Conservation (phyloP, 1,140 invertebrate genomes). For the Coptotermes formosanus region DNA sequence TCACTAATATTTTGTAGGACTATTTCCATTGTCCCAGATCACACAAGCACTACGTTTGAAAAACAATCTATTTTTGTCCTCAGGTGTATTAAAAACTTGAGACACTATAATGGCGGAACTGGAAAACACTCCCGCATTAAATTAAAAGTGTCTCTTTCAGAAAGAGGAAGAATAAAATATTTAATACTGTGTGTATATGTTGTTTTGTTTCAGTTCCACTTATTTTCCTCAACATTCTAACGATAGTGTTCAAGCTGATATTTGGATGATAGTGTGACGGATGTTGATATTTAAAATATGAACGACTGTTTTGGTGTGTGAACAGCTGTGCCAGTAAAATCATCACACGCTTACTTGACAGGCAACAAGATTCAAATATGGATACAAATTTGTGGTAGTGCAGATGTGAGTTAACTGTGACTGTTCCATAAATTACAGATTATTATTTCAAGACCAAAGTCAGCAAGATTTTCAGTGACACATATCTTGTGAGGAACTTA, state of each 20-base stretch:
- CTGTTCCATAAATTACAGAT: not conserved
- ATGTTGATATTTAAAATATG: not conserved
- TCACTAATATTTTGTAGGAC: too few relatives aligned
- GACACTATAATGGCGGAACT: too few relatives aligned
- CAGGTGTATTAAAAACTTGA: too few relatives aligned
- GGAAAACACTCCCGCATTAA: too few relatives aligned
- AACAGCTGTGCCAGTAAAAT: not conserved
- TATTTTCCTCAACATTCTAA: slow-evolving; percentile 80
- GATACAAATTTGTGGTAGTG: not conserved
- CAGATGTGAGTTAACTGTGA: not conserved
- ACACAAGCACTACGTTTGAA: too few relatives aligned
- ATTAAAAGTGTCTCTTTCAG: too few relatives aligned
- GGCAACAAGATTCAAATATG: not conserved
- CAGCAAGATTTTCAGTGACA: not conserved
- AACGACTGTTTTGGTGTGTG: not conserved
- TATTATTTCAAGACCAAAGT: not conserved
- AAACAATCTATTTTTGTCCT: too few relatives aligned
- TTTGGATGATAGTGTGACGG: slow-evolving; percentile 58
- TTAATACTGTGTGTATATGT: not conserved
- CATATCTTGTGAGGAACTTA: not conserved
- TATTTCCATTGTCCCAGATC: too few relatives aligned
- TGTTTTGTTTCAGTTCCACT: slow-evolving; percentile 80
- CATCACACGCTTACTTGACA: not conserved
- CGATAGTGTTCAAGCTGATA: slow-evolving; percentile 77
- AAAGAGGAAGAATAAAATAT: too few relatives aligned